Evolutionary conservation across 2,113 vertebrate genomes (phyloP).

Genomic region (Eudyptes chrysolophus): DNA sequence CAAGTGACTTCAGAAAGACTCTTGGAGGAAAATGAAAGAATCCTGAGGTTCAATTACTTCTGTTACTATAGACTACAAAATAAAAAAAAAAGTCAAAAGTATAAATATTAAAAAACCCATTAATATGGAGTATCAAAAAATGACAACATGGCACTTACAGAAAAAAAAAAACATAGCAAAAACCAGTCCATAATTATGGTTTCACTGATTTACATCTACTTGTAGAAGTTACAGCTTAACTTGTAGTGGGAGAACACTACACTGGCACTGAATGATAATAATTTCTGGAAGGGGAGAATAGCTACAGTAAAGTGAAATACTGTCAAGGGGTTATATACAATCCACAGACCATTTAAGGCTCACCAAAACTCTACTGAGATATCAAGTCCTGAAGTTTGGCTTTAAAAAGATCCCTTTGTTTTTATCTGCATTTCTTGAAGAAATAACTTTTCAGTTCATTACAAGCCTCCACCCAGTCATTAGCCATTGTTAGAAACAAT

Average conservation of each 20-base stretch:
- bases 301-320: not conserved
- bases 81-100: not conserved
- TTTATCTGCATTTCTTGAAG: not conserved
- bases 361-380: not conserved
- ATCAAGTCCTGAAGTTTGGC: not conserved
- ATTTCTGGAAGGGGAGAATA: not conserved
- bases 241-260: not conserved
- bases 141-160: not conserved
- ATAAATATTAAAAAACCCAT: not conserved
- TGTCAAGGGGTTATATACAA: not conserved
- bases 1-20: not conserved
- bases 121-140: not conserved
- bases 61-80: not conserved
- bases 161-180: not conserved
- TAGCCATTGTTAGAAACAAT: not conserved
- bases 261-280: not conserved
- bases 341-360: not conserved
- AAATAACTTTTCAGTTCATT: not conserved
- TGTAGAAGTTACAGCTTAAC: not conserved
- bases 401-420: not conserved
- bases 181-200: not conserved
- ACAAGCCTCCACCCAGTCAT: not conserved
- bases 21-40: not conserved
- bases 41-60: not conserved
- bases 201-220: not conserved